phyloP scores from a whole-genome alignment of 2,888 invertebrate genomes.

The Drosophila setosimentum region DNA sequence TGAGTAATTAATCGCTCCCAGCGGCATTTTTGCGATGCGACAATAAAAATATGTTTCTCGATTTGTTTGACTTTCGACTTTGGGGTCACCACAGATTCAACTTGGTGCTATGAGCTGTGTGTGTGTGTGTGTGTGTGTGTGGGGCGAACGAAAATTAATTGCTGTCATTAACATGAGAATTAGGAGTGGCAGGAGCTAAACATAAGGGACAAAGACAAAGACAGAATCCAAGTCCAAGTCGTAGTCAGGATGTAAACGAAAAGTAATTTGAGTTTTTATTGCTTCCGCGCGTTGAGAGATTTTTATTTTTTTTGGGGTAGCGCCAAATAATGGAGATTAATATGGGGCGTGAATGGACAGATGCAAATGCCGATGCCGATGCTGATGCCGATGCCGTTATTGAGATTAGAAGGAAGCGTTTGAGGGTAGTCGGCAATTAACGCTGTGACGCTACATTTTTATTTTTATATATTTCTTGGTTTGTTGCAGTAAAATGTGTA shows the following conservation, averaged over 20 bases:
- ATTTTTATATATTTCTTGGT: neutral
- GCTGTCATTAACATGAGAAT: slow-evolving; percentile 73
- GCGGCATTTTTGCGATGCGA: slow-evolving; percentile 66
- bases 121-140: slow-evolving; percentile 15
- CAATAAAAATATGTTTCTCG: slow-evolving; percentile 76
- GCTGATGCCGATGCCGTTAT: slow-evolving; percentile 17
- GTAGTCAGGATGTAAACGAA: slow-evolving; percentile 73
- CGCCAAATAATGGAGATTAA: slow-evolving; percentile 74
- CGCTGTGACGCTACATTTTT: slow-evolving; percentile 69
- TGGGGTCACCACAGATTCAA: slow-evolving; percentile 37
- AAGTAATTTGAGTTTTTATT: slow-evolving; percentile 78
- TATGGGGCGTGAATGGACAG: slow-evolving; percentile 65
- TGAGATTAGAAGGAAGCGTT: slow-evolving; percentile 9
- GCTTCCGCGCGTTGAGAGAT: slow-evolving; percentile 64
- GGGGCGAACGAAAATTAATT: slow-evolving; percentile 71
- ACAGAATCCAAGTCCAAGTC: slow-evolving; percentile 16
- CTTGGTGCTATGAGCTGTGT: neutral
- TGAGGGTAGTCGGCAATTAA: slow-evolving; percentile 64
- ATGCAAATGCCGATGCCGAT: slow-evolving; percentile 29
- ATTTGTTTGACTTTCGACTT: slow-evolving; percentile 70
- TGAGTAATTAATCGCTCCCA: slow-evolving; percentile 82
- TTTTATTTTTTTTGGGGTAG: slow-evolving; percentile 20
- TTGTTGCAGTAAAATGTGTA: slow-evolving; percentile 65
- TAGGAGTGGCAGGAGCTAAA: slow-evolving; percentile 36
- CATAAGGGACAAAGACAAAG: neutral